Evolutionary conservation across 2,113 vertebrate genomes (phyloP), one percentile per base, ranked within the genome.

Genomic region (Pseudopodoces humilis): DNA sequence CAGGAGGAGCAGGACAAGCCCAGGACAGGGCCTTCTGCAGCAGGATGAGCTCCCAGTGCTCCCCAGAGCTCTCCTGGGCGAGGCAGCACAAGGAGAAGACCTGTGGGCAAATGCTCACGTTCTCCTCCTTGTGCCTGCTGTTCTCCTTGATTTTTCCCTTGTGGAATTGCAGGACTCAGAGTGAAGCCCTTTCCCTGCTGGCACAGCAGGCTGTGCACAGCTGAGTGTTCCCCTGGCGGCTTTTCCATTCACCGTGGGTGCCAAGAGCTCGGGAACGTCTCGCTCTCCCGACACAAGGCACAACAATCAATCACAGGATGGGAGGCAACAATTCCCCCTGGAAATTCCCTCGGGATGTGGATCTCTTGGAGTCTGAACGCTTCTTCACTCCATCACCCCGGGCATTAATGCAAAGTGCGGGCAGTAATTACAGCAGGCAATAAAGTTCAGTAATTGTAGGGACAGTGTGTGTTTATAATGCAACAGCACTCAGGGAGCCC

Each of bases 401-500:
- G 86, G 84, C 92, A 50, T 70, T 89, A 95, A 92, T 58, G 86
- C 91, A 63, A 88, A 70, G 70, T 59, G 87, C 82, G 93, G 91
- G 37, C 92, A 91, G 94, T 96, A 97, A 95, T 97, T 97, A 96
- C 50, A 92, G 37, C 75, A 72, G 64, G 83, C 89, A 95, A 95
- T 96, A 94, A 96, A 89, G 88, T 44, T 91, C 83, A 82, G 83
- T 93, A 89, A 95, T 90, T 85, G 94, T 83, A 44, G 64, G 86
- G 77, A 47, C 74, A 9, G 2, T 9, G 67, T 7, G 56, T 92
- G 69, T 89, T 96, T 93, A 79, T 88, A 86, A 79, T 17, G 83
- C 70, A 92, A 20, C 67, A 63, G 62, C 84, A 41, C 83, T 77
- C 91, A 15, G 1, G 44, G 64, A 60, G 63, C 59, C 4, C 9